Evolutionary conservation across 35 echinoderm and acorn worm species (phyloP).

Genomic region (Apostichopus parvimensis): DNA sequence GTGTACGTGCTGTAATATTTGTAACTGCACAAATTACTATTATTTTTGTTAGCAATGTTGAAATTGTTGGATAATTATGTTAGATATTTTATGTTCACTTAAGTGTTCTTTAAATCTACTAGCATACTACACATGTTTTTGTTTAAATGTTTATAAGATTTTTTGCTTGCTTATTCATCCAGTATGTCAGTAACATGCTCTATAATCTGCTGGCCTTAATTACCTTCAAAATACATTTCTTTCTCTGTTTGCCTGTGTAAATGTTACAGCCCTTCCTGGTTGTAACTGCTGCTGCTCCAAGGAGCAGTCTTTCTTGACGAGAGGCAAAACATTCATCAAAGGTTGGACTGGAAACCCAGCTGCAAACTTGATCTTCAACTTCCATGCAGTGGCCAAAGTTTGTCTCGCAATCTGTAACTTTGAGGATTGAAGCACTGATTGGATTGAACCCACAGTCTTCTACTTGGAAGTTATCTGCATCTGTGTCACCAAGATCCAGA

Average conservation of each 20-base stretch:
- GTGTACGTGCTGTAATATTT: too few relatives aligned
- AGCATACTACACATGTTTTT: too few relatives aligned
- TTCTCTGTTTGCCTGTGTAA: neutral
- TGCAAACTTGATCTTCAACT: neutral
- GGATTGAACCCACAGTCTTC: neutral
- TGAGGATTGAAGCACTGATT: neutral
- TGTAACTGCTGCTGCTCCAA: neutral
- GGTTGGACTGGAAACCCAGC: neutral
- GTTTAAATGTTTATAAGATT: too few relatives aligned
- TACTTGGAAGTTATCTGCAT: conserved; percentile 4
- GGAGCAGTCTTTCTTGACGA: neutral
- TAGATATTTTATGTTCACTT: too few relatives aligned
- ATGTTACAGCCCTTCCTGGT: neutral
- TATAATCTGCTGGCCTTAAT: neutral
- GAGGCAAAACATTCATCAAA: neutral
- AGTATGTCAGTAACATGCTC: too few relatives aligned
- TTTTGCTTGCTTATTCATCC: too few relatives aligned
- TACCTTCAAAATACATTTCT: neutral
- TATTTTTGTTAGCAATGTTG: too few relatives aligned
- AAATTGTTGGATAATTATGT: too few relatives aligned
- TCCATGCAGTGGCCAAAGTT: neutral
- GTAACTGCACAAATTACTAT: too few relatives aligned
- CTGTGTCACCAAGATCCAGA: neutral
- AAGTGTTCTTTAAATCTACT: too few relatives aligned
- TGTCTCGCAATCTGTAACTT: neutral